Base-by-base conservation (phyloP, 2,888 invertebrate species). In the Papilio gigon region DNA sequence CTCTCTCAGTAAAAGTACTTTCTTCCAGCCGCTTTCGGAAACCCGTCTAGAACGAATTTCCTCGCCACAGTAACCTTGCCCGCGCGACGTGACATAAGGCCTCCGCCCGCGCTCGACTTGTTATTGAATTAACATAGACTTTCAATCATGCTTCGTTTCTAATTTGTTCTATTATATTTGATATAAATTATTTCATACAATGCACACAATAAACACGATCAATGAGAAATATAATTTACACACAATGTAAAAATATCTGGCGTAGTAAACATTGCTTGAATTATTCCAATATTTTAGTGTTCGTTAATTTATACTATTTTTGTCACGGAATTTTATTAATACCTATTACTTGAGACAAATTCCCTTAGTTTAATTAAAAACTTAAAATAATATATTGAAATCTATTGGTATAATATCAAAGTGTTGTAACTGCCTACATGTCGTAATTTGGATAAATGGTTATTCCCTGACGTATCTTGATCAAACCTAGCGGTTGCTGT, bases 1-100 rank as follows among this genome's bases (percentile, higher is more conserved):
- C 84, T 85, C 89, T 87, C 86, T 82, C 79, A 90, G 90, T 90
- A 92, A 91, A 91, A 92, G 90, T 89, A 90, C 90, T 92, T 91
- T 91, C 91, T 90, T 91, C 88, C 78, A 83, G 84, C 88, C 88
- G 89, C 89, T 90, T 90, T 90, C 89, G 85, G 89, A 92, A 90
- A 90, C 87, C 84, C 78, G 89, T 84, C 85, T 85, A 82, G 84
- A 85, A 84, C 84, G 80, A 84, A 86, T 87, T 89, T 89, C 85
- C 87, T 86, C 82, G 80, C 80, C 84, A 81, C 80, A 82, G 83
- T 86, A 89, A 88, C 87, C 88, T 89, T 88, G 87, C 86, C 80
- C 82, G 81, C 79, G 78, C 86, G 81, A 79, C 78, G 86, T 91
- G 89, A 89, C 89, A 90, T 89, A 90, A 90, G 87, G 81, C 76